Conservation (phyloP, 1,140 invertebrate genomes). For the Penaeus chinensis region DNA sequence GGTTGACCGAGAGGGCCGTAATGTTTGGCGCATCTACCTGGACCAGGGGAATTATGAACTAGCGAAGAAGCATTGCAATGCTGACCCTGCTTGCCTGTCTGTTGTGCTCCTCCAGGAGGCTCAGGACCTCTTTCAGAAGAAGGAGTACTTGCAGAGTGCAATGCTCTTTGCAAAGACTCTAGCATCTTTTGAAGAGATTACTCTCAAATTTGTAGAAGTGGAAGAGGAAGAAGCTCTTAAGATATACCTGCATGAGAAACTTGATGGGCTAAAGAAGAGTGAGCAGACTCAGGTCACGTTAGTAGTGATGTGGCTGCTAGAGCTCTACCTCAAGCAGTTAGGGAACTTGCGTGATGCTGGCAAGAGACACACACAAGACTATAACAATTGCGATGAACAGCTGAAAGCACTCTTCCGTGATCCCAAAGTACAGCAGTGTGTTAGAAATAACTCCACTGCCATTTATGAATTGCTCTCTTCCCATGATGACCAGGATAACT, state of each 20-base stretch:
- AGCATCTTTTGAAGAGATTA: slow-evolving; percentile 93
- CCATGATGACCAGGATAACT: slow-evolving; percentile 86
- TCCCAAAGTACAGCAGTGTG: slow-evolving; percentile 65
- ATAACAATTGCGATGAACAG: slow-evolving; percentile 81
- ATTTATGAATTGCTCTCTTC: slow-evolving; percentile 91
- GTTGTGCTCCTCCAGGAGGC: slow-evolving; percentile 90
- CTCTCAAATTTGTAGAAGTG: slow-evolving; percentile 89
- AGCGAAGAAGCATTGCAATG: slow-evolving; percentile 81
- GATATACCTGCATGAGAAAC: slow-evolving; percentile 80
- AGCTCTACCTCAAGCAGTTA: slow-evolving; percentile 90
- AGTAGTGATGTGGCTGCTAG: slow-evolving; percentile 92
- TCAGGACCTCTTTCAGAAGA: slow-evolving; percentile 84
- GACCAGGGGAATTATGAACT: slow-evolving; percentile 88
- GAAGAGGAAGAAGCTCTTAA: slow-evolving; percentile 87
- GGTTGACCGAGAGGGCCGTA: slow-evolving; percentile 85
- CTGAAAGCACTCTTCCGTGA: slow-evolving; percentile 72
- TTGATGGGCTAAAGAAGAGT: slow-evolving; percentile 64
- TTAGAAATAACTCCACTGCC: slow-evolving; percentile 77
- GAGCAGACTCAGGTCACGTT: slow-evolving; percentile 84
- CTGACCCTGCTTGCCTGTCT: slow-evolving; percentile 83
- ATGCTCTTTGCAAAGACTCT: slow-evolving; percentile 88
- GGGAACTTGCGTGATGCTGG: slow-evolving; percentile 76
- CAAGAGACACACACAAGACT: slow-evolving; percentile 69
- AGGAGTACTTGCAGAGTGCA: slow-evolving; percentile 85
- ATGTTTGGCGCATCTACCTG: slow-evolving; percentile 90